Evolutionary conservation across 2,797 vertebrate genomes (phyloP).

Genomic region (Streptopelia turtur): DNA sequence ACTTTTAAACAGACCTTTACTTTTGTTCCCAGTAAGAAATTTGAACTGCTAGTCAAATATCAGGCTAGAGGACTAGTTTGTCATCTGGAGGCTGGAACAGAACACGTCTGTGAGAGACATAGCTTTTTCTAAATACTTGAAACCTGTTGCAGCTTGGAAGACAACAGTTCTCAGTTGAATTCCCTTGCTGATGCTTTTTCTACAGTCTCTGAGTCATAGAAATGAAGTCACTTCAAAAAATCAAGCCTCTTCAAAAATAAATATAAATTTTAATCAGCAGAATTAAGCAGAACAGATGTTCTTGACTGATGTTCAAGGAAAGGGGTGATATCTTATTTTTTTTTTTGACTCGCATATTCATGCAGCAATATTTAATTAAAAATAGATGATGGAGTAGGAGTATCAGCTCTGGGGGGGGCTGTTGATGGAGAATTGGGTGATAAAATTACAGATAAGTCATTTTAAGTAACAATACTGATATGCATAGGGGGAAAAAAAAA

Average conservation of each 20-base stretch:
- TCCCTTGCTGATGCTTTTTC: not conserved
- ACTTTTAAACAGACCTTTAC: not conserved
- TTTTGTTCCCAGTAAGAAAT: not conserved
- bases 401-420: not conserved
- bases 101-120: not conserved
- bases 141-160: not conserved
- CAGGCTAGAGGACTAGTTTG: not conserved
- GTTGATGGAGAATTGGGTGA: not conserved
- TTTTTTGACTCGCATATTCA: not conserved
- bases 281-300: not conserved
- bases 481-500: rapidly evolving
- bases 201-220: not conserved
- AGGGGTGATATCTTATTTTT: not conserved
- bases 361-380: not conserved
- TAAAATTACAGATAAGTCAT: not conserved
- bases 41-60: not conserved
- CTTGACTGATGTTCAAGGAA: not conserved
- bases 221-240: not conserved
- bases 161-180: not conserved
- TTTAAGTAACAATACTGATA: not conserved
- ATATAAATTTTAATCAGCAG: not conserved
- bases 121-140: not conserved
- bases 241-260: not conserved
- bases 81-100: not conserved
- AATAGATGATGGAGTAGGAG: not conserved